Evolutionary conservation across 2,113 vertebrate genomes (phyloP).

Genomic region (Cephalopterus ornatus): DNA sequence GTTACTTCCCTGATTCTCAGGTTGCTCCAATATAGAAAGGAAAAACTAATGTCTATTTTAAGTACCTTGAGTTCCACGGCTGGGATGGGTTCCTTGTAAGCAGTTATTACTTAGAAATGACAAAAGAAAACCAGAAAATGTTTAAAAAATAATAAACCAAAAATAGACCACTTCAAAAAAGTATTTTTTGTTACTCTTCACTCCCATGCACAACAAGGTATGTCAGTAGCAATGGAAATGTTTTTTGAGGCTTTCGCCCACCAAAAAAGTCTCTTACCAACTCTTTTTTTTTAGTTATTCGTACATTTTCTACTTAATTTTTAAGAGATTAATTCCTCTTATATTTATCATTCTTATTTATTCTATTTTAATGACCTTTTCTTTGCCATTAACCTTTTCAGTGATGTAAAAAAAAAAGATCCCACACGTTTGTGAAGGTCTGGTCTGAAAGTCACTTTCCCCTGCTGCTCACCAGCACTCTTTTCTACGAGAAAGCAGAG

Average conservation of each 20-base stretch:
- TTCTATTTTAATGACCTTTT: background rate
- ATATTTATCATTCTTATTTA: background rate
- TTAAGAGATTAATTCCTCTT: background rate
- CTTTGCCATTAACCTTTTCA: background rate
- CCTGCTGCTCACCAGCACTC: background rate
- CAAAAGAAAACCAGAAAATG: background rate
- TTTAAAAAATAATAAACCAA: background rate
- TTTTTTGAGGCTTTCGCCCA: background rate
- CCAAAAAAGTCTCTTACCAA: accelerated
- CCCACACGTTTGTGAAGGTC: background rate
- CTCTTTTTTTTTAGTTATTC: background rate
- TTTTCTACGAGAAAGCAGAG: background rate
- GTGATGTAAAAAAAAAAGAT: background rate
- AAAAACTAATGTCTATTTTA: background rate
- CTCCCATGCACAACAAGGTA: background rate
- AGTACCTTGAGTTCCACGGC: background rate
- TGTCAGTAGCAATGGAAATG: background rate
- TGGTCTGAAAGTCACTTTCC: background rate
- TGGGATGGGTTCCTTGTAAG: background rate
- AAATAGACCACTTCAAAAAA: background rate
- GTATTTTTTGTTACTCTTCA: background rate
- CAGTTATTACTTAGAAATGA: background rate
- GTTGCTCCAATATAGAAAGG: background rate
- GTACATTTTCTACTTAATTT: background rate
- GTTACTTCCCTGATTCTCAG: background rate